phyloP scores from a whole-genome alignment of 2,888 invertebrate genomes.

The Caenorhabditis angaria region DNA sequence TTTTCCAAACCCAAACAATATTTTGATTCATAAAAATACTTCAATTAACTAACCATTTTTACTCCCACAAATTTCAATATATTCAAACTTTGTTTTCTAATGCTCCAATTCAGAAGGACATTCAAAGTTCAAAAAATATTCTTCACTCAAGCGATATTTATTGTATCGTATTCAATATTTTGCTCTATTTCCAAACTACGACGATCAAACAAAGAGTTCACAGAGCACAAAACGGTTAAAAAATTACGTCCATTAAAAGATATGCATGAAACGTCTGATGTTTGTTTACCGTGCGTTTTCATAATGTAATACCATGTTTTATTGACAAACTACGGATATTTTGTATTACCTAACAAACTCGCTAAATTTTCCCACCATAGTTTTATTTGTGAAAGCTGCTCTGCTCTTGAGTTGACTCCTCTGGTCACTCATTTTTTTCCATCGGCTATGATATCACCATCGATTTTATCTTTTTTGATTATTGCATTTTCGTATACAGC shows the following conservation, averaged over 20 bases:
- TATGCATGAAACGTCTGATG: conserved; percentile 2
- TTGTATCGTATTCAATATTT: too few relatives aligned
- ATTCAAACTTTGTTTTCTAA: too few relatives aligned
- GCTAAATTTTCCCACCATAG: conserved; percentile 28
- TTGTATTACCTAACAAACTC: conserved; percentile 33
- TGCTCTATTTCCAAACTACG: too few relatives aligned
- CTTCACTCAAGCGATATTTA: too few relatives aligned
- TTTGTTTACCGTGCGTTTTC: conserved; percentile 45
- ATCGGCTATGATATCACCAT: background rate
- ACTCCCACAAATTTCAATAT: too few relatives aligned
- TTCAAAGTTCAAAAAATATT: too few relatives aligned
- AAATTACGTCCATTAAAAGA: background rate
- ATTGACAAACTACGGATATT: conserved; percentile 1
- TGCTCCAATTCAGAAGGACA: too few relatives aligned
- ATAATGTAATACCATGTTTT: conserved; percentile 30
- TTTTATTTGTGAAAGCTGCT: background rate
- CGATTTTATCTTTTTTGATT: background rate
- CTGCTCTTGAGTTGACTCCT: background rate
- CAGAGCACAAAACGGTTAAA: too few relatives aligned
- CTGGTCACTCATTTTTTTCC: background rate
- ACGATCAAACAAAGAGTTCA: too few relatives aligned
- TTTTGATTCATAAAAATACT: too few relatives aligned
- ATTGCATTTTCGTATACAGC: background rate
- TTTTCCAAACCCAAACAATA: too few relatives aligned
- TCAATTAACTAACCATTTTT: too few relatives aligned